phyloP scores from a whole-genome alignment of 2,888 invertebrate genomes.

The Nebria salina region DNA sequence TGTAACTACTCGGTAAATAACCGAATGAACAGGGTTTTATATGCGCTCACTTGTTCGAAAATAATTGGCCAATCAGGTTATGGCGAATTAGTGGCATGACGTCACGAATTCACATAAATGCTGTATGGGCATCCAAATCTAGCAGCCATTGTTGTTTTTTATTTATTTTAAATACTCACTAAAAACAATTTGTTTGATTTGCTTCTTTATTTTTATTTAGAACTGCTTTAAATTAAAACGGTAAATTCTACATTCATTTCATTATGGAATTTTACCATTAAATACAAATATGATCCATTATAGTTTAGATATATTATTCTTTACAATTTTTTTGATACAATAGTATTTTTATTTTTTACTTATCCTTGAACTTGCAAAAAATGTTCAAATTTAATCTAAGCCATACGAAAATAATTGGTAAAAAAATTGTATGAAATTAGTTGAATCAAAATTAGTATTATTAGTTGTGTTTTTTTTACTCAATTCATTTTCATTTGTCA shows the following conservation, averaged over 20 bases:
- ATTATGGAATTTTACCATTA: too few relatives aligned
- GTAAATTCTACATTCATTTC: too few relatives aligned
- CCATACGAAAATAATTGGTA: too few relatives aligned
- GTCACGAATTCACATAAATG: conserved; percentile 28
- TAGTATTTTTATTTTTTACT: too few relatives aligned
- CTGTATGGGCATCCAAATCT: conserved; percentile 12
- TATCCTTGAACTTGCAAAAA: too few relatives aligned
- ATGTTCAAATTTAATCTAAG: too few relatives aligned
- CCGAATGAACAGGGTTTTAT: conserved; percentile 8
- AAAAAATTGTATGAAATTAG: too few relatives aligned
- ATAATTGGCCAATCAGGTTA: conserved; percentile 36
- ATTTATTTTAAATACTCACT: conserved; percentile 6
- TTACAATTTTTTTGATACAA: too few relatives aligned
- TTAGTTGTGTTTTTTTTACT: not conserved
- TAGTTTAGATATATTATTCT: too few relatives aligned
- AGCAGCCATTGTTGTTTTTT: conserved; percentile 9
- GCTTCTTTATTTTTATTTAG: not conserved
- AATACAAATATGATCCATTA: too few relatives aligned
- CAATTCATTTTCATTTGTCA: not conserved
- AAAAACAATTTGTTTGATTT: not conserved
- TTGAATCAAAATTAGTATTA: not conserved
- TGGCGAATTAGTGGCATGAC: conserved; percentile 23
- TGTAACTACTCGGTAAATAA: not conserved
- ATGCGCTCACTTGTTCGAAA: conserved; percentile 22
- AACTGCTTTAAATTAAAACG: too few relatives aligned